Evolutionary conservation across 2,797 vertebrate genomes (phyloP).

Genomic region (Erithacus rubecula): DNA sequence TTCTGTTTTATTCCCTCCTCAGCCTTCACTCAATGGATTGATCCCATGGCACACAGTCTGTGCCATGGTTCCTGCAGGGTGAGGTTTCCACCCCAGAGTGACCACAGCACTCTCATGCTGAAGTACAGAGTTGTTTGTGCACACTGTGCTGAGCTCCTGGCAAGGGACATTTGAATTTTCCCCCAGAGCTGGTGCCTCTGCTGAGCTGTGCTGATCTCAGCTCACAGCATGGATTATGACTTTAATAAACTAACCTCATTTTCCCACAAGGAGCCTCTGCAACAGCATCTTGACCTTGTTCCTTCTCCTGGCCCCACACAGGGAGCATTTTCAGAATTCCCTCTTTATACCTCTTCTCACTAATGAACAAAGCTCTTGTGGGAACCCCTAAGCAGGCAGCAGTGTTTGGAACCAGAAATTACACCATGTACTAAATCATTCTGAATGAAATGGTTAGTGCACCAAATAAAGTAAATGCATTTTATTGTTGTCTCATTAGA

Average conservation of each 20-base stretch:
- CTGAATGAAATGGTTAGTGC: not conserved
- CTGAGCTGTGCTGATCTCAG: not conserved
- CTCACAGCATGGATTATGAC: not conserved
- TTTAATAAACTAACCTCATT: not conserved
- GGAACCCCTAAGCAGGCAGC: not conserved
- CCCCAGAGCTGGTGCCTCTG: not conserved
- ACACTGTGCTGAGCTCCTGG: not conserved
- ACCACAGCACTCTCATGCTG: not conserved
- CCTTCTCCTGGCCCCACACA: not conserved
- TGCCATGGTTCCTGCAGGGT: not conserved
- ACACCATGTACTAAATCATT: not conserved
- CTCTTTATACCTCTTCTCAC: not conserved
- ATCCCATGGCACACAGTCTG: not conserved
- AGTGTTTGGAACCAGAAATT: not conserved
- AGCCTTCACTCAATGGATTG: not conserved
- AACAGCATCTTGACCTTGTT: not conserved
- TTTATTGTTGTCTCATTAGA: slow-evolving; percentile 25
- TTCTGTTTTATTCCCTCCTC: not conserved
- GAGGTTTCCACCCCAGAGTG: not conserved
- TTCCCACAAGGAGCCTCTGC: not conserved
- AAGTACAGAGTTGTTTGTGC: not conserved
- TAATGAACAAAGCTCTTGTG: not conserved
- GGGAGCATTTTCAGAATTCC: not conserved
- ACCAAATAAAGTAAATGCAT: not conserved
- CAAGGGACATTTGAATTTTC: not conserved